A percentile compares a stretch with the other conserved stretches of the same genome.
phyloP scores from a whole-genome alignment of 2,113 vertebrate genomes.

The Platichthys stellatus region DNA sequence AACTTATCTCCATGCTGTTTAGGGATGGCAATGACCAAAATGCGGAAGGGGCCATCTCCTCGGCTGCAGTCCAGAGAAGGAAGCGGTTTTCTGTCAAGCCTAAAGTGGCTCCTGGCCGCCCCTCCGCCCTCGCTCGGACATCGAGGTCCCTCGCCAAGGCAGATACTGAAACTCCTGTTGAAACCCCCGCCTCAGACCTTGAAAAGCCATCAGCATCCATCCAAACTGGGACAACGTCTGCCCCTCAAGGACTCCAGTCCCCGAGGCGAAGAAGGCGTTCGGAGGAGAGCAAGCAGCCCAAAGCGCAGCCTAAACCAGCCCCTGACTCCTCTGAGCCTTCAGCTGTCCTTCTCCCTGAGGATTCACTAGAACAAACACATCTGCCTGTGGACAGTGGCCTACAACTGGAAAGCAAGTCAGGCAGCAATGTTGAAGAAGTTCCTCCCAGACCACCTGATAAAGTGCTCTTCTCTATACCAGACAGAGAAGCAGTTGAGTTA shows the following conservation, averaged over 20 bases:
- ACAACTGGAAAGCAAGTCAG: slow-evolving; percentile 20
- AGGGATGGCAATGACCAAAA: slow-evolving; percentile 77
- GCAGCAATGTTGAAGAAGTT: slow-evolving; percentile 42
- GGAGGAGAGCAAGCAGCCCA: slow-evolving; percentile 53
- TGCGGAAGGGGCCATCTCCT: slow-evolving; percentile 65
- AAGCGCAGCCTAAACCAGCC: slow-evolving; percentile 34
- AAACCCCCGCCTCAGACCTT: slow-evolving; percentile 40
- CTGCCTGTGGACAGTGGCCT: slow-evolving; percentile 1
- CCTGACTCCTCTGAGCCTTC: slow-evolving; percentile 2
- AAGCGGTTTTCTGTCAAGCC: slow-evolving; percentile 88
- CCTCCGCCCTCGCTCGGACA: slow-evolving; percentile 53
- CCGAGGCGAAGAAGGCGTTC: slow-evolving; percentile 57
- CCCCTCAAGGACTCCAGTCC: slow-evolving; percentile 38
- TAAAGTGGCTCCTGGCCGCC: slow-evolving; percentile 80
- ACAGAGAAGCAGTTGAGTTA: slow-evolving; percentile 61
- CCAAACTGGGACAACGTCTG: slow-evolving; percentile 9
- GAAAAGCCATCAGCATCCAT: slow-evolving; percentile 39
- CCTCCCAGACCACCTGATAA: slow-evolving; percentile 45
- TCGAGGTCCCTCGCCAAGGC: slow-evolving; percentile 71
- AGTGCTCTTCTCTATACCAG: slow-evolving; percentile 47
- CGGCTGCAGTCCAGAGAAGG: slow-evolving; percentile 85
- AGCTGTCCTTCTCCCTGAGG: slow-evolving; percentile 38
- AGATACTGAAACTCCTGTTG: slow-evolving; percentile 34
- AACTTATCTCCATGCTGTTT: neutral
- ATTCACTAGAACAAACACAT: slow-evolving; percentile 7